Percentiles rank a stretch among this genome's conserved stretches.
Conservation (phyloP, 1,140 invertebrate species). For the Temnothorax longispinosus region DNA sequence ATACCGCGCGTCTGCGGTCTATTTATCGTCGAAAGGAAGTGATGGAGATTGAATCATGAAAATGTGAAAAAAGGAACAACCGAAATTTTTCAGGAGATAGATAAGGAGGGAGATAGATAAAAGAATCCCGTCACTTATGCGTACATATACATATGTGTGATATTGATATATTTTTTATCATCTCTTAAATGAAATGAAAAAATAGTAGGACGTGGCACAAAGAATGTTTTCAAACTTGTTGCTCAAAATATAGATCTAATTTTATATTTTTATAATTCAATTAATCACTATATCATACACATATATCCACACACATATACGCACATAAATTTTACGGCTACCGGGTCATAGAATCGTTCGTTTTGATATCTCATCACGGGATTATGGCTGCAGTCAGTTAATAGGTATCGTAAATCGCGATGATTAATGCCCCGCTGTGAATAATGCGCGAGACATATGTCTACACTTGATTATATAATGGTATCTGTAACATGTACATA, state of each 20-base stretch:
- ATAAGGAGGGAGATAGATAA: neutral
- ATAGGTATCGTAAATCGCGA: conserved; percentile 50
- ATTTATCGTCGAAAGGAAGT: neutral
- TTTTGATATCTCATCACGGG: conserved; percentile 14
- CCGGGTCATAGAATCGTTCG: neutral
- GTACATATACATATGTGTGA: neutral
- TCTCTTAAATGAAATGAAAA: no score
- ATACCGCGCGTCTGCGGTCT: conserved; percentile 18
- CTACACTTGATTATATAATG: conserved; percentile 47
- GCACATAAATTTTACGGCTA: neutral
- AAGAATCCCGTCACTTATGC: neutral
- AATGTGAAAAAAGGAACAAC: neutral
- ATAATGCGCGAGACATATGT: conserved; percentile 54
- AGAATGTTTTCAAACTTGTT: neutral
- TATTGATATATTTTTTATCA: neutral
- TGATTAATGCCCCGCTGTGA: conserved; percentile 48
- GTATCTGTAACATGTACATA: conserved; percentile 42
- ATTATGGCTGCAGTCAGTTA: conserved; percentile 46
- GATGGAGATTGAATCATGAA: neutral
- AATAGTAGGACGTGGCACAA: neutral
- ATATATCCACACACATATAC: neutral
- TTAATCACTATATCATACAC: neutral
- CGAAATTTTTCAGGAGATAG: neutral
- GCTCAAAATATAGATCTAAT: neutral
- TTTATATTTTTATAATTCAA: conserved; percentile 13